Percentiles rank a stretch among this genome's conserved stretches.
Conservation (phyloP, 2,888 invertebrate genomes). For the Trisateles emortualis region DNA sequence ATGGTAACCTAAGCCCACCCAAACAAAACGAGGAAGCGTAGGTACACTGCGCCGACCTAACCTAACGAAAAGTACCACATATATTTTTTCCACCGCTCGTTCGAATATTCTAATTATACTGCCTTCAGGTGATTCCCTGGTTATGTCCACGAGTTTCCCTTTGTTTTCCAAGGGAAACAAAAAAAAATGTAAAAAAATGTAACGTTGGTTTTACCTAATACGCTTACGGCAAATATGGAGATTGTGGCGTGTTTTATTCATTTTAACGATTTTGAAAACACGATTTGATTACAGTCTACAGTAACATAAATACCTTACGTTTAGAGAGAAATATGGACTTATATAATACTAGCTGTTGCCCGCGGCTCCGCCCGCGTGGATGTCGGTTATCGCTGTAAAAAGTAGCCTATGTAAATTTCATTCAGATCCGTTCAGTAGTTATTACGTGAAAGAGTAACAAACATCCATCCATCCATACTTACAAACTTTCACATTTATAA, state of each 20-base stretch:
- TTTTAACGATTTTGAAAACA: constrained; percentile 13
- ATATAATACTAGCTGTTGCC: too few species aligned
- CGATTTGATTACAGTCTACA: too few species aligned
- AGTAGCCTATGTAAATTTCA: too few species aligned
- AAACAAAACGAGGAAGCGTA: constrained; percentile 30
- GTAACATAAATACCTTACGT: too few species aligned
- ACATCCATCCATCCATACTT: too few species aligned
- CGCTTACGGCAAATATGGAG: constrained; percentile 48
- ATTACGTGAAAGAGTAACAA: too few species aligned
- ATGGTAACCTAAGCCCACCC: constrained; percentile 21
- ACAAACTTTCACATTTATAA: too few species aligned
- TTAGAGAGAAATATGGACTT: too few species aligned
- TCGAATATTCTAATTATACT: constrained; percentile 61
- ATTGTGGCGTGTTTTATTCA: constrained; percentile 33
- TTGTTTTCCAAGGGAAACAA: constrained; percentile 55
- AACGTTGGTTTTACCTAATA: constrained; percentile 28
- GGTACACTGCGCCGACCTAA: constrained; percentile 21
- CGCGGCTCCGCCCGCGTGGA: too few species aligned
- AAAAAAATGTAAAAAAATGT: constrained; percentile 50
- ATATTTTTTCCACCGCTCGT: constrained; percentile 40
- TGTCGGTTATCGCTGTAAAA: too few species aligned
- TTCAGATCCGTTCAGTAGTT: too few species aligned
- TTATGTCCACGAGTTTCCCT: constrained; percentile 31
- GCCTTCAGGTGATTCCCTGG: constrained; percentile 53
- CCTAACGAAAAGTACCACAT: constrained; percentile 19